Evolutionary conservation across 2,113 vertebrate species (phyloP).

Genomic region (Nothobranchius furzeri): DNA sequence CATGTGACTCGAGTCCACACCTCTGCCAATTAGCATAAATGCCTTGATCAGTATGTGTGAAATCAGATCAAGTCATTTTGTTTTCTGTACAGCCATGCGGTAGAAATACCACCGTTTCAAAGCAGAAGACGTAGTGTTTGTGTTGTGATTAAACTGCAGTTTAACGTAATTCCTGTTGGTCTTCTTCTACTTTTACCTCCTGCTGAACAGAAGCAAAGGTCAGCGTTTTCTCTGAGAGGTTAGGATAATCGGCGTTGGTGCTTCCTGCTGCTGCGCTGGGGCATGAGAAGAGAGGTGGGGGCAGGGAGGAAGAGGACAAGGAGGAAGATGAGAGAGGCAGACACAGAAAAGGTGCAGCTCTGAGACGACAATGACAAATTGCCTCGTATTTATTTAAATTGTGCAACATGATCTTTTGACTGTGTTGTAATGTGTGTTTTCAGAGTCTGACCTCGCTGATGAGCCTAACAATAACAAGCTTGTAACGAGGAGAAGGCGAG

Average conservation of each 20-base stretch:
- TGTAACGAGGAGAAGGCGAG: constrained; percentile 36
- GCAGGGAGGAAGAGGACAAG: constrained; percentile 1
- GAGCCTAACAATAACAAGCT: constrained; percentile 89
- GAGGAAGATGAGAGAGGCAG: constrained; percentile 55
- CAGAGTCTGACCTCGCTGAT: constrained; percentile 85
- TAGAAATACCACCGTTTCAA: no score
- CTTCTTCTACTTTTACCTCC: constrained; percentile 73
- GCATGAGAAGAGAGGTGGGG: constrained; percentile 45
- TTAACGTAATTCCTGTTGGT: constrained; percentile 11
- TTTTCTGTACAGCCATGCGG: no score
- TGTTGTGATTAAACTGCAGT: no score
- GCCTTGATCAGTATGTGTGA: no score
- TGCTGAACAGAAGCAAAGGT: constrained; percentile 80
- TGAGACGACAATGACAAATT: constrained; percentile 97
- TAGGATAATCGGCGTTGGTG: constrained; percentile 88
- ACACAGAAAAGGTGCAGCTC: constrained; percentile 80
- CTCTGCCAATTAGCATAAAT: no score
- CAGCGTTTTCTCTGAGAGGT: constrained; percentile 80
- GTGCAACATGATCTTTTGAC: constrained; percentile 89
- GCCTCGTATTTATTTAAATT: constrained; percentile 96
- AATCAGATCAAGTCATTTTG: no score
- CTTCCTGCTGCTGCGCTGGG: constrained; percentile 84
- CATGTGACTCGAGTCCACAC: no score
- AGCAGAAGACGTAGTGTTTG: no score
- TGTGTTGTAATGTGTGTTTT: constrained; percentile 89